These are phyloP conservation scores for Oryctes rhinoceros DNA, from an alignment of 1,140 invertebrate species.

Conservation along the genomic window DNA sequence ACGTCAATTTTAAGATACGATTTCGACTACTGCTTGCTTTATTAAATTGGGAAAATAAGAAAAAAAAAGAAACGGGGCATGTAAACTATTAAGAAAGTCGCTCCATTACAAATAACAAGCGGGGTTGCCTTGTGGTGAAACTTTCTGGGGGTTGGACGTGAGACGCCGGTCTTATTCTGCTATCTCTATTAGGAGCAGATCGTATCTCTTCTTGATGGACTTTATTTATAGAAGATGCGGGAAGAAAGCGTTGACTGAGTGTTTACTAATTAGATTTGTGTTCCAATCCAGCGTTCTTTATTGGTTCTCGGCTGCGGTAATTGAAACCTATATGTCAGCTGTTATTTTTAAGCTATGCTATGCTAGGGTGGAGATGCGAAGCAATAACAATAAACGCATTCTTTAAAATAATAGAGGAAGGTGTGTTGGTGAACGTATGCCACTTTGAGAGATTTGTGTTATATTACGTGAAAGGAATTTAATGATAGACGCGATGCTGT, in stretches of 20 bases:
- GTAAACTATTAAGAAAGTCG: not conserved
- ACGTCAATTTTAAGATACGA: not conserved
- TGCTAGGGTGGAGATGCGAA: not conserved
- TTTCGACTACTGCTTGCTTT: not conserved
- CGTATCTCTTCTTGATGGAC: slow-evolving; percentile 16
- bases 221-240: slow-evolving; percentile 30
- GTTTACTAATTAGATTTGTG: slow-evolving; percentile 36
- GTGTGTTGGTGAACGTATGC: too few species aligned
- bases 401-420: not conserved
- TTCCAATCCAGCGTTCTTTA: slow-evolving; percentile 26
- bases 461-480: too few species aligned
- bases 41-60: not conserved
- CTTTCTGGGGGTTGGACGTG: not conserved
- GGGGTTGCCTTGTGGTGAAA: not conserved
- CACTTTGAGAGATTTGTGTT: too few species aligned
- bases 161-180: not conserved
- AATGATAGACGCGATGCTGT: too few species aligned
- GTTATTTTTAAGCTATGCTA: slow-evolving; percentile 16
- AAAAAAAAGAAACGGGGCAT: not conserved
- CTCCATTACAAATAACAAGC: too few species aligned
- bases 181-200: slow-evolving; percentile 24
- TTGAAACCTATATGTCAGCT: slow-evolving; percentile 22
- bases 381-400: slow-evolving; percentile 1
- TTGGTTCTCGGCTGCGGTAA: slow-evolving; percentile 20
- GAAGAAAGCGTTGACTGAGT: slow-evolving; percentile 30